A percentile compares a stretch with the other conserved stretches of the same genome.
Evolutionary conservation across 2,113 vertebrate species (phyloP).

Genomic region (Barnardius zonarius): DNA sequence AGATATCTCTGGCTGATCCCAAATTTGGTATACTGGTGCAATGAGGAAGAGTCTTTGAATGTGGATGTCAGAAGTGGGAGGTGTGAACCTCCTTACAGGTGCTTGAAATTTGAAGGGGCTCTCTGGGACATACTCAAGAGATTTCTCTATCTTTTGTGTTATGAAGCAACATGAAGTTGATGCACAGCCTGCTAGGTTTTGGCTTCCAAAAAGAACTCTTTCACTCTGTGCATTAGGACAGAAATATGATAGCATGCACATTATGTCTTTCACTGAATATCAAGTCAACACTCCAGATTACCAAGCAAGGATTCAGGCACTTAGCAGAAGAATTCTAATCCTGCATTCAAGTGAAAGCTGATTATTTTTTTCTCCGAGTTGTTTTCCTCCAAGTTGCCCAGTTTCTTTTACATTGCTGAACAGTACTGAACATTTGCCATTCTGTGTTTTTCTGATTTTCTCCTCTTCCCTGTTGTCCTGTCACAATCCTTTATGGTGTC

Average conservation of each 20-base stretch:
- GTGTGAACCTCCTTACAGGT: not conserved
- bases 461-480: not conserved
- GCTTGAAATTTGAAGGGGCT: not conserved
- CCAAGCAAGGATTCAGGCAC: not conserved
- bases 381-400: not conserved
- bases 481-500: accelerated
- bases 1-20: not conserved
- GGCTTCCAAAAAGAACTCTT: too few relatives aligned
- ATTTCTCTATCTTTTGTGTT: not conserved
- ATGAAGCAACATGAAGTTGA: not conserved
- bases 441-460: not conserved
- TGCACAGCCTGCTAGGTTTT: not conserved
- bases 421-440: not conserved
- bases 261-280: not conserved
- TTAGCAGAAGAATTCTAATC: not conserved
- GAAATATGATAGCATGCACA: not conserved
- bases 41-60: not conserved
- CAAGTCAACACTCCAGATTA: not conserved
- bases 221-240: not conserved
- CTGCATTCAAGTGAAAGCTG: not conserved
- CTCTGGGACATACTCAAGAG: not conserved
- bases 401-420: not conserved
- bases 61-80: not conserved
- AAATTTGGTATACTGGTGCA: not conserved
- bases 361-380: not conserved